Evolutionary conservation across 1,140 invertebrate genomes (phyloP), one percentile per base, ranked within the genome.

Genomic region (Ruditapes philippinarum): DNA sequence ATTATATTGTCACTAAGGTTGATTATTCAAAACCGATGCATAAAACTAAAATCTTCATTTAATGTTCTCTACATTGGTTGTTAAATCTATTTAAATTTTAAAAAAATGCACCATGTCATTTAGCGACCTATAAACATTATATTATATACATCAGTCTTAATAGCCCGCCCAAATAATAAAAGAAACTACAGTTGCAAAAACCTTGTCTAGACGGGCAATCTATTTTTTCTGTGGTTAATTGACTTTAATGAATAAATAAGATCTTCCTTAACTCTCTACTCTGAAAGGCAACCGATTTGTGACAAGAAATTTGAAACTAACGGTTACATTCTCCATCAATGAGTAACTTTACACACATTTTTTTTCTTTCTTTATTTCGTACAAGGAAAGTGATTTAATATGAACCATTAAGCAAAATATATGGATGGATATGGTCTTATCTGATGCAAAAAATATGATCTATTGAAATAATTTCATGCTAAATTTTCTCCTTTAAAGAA

Each of bases 301-400:
- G 65, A 70, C 65, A 70, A 51, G 74, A 78, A 51, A 78, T 38
- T 54, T 78, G 74, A 78, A 78, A 33, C 74, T 51, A 78, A 54
- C 74, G 28, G 45, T 78, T 22, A 54, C 74, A 78, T 78, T 78
- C 74, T 78, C 45, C 33, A 31, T 51, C 74, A 78, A 51, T 78
- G 74, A 78, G 74, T 78, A 78, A 78, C 74, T 33, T 78, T 51
- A 78, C 22, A 19, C 2, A 17, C 0, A 36, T 51, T n/a, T n/a
- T n/a, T n/a, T 14, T 54, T 78, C 28, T 25, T 42, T 49, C 70
- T 74, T 74, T 62, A 25, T 62, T 70, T 38, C 36, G 38, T 74
- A 78, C 49, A 31, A 14, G 11, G 28, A 78, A 78, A 78, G 74
- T 78, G 74, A 78, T 78, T 78, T 78, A 51, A 70, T 70, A 70